These are phyloP conservation scores for Trichechus manatus DNA, from an alignment of 2,113 vertebrate species.

Conservation along the genomic window DNA sequence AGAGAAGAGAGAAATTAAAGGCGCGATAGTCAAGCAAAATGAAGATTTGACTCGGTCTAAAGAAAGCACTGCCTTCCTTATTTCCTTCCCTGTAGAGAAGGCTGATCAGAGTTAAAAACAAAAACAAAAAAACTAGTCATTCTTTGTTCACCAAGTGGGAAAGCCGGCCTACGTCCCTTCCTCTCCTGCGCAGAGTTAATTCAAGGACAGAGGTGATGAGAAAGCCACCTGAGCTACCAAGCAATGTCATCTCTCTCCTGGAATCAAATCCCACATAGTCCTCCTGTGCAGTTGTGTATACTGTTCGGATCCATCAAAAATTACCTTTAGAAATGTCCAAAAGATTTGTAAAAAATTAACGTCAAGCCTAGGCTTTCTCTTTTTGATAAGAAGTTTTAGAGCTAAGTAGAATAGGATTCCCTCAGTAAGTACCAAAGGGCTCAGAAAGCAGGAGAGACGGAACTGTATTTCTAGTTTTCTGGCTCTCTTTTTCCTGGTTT, in stretches of 20 bases:
- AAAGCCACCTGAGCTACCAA: neutral
- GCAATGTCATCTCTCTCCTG: neutral
- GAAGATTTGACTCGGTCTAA: neutral
- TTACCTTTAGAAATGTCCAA: neutral
- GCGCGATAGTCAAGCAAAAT: neutral
- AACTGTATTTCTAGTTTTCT: neutral
- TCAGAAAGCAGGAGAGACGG: neutral
- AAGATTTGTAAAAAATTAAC: neutral
- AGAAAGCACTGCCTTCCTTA: neutral
- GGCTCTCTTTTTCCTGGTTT: neutral
- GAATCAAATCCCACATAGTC: neutral
- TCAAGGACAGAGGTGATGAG: neutral
- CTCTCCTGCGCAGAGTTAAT: neutral
- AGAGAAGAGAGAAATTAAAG: neutral
- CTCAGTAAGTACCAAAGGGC: neutral
- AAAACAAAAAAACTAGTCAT: neutral
- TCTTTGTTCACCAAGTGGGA: neutral
- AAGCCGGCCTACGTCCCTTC: neutral
- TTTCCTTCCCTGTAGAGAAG: neutral
- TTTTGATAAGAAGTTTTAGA: neutral
- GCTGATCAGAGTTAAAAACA: neutral
- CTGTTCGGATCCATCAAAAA: neutral
- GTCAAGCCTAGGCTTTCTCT: neutral
- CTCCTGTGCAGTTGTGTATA: no score
- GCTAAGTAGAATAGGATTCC: neutral